Base-by-base conservation (phyloP, 2,113 vertebrate species). In the Tringa solitaria region DNA sequence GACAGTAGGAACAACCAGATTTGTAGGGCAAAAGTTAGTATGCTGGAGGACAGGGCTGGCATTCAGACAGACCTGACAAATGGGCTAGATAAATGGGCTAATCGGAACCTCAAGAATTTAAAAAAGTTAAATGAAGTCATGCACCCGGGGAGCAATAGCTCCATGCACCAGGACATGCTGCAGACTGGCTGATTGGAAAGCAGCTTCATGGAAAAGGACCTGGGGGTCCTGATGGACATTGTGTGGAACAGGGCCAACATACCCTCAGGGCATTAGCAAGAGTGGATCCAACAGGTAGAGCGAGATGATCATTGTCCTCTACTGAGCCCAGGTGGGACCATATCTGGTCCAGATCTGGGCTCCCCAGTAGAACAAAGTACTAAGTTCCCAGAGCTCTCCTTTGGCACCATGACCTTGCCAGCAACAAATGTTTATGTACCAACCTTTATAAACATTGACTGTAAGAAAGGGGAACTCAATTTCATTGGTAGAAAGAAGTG, bases 321-420 rank as follows among this genome's bases (percentile, higher is more conserved):
- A 9, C 12, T 37, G 26, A 35, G 19, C 6, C 19, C 28, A 33
- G 21, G 1, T 46, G 54, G 89, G 60, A 48, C 12, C 30, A 41
- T 10, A 30, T 41, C 39, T 67, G 0, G 0, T 45, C 41, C 76
- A 63, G 19, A 8, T 37, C 20, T 41, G 27, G n/a, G 21, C 26
- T 50, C 20, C 32, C 23, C 27, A 56, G 28, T 26, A 41, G n/a
- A 60, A 61, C 21, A 46, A 41, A 75, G 5, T 18, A 18, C 3
- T 21, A 54, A 64, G n/a, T n/a, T 68, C 37, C 43, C 48, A 63
- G 37, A 53, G 30, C 14, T 37, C 8, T 67, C 13, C 37, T 14
- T 37, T 8, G 5, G 23, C 53, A 26, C 39, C 50, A 32, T 60
- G 56, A 23, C 50, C 20, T 43, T 50, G 6, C 39, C 30, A 54